Evolutionary conservation across 2,888 invertebrate species (phyloP).

Genomic region (Autographa gamma): DNA sequence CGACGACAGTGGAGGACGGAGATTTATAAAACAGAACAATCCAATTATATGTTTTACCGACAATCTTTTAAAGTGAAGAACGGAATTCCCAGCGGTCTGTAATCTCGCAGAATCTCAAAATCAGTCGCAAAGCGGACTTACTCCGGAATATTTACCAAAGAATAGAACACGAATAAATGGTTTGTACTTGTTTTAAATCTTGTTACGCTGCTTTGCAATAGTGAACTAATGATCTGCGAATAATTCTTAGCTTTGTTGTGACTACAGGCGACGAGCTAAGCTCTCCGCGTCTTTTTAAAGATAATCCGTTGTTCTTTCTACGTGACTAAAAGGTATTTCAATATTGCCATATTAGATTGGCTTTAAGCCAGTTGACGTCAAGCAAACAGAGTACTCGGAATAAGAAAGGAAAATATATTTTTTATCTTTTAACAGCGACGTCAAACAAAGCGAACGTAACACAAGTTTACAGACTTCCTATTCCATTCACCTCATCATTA

Average conservation of each 20-base stretch:
- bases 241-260: slow-evolving; percentile 1
- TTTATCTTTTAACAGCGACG: slow-evolving; percentile 13
- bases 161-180: slow-evolving; percentile 9
- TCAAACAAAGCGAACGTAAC: slow-evolving; percentile 38
- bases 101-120: slow-evolving; percentile 26
- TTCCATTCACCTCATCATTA: slow-evolving; percentile 55
- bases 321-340: slow-evolving; percentile 7
- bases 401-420: slow-evolving; percentile 21
- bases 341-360: slow-evolving; percentile 7
- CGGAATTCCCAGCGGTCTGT: slow-evolving; percentile 20
- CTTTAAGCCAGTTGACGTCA: slow-evolving; percentile 5
- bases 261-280: background rate
- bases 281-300: background rate
- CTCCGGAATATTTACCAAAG: slow-evolving; percentile 20
- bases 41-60: slow-evolving; percentile 16
- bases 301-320: background rate
- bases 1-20: slow-evolving; percentile 10
- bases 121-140: slow-evolving; percentile 27
- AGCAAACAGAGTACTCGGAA: slow-evolving; percentile 1
- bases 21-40: slow-evolving; percentile 41
- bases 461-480: slow-evolving; percentile 39
- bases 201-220: slow-evolving; percentile 1
- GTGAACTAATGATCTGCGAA: background rate
- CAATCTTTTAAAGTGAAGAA: slow-evolving; percentile 27
- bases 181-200: background rate